phyloP scores from a whole-genome alignment of 2,113 vertebrate genomes.

The Piprites chloris region DNA sequence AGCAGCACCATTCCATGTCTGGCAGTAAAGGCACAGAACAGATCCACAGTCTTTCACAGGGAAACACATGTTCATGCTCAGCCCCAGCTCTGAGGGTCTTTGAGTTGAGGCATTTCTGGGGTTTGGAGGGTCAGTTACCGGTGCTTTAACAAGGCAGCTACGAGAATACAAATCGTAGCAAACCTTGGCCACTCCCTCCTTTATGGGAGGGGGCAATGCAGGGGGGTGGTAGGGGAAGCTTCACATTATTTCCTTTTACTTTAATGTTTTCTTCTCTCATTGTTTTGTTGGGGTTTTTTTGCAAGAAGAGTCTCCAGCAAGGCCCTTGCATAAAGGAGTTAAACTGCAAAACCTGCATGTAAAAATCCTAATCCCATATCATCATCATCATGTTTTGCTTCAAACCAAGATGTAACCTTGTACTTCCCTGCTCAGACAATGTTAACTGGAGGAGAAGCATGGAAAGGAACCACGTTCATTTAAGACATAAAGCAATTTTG shows the following conservation, averaged over 20 bases:
- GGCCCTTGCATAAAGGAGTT: neutral
- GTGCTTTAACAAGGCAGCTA: neutral
- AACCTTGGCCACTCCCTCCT: neutral
- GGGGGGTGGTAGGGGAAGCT: neutral
- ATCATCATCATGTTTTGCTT: neutral
- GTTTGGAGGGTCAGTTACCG: neutral
- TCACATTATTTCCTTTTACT: neutral
- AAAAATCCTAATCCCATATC: neutral
- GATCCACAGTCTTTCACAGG: neutral
- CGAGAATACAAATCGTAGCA: neutral
- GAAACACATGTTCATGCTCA: too few species aligned
- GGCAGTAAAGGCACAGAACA: neutral
- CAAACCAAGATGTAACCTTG: constrained; percentile 26
- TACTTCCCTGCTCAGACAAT: constrained; percentile 25
- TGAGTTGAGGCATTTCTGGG: neutral
- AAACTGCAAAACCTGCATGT: neutral
- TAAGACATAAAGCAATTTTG: constrained; percentile 58
- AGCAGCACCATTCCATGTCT: neutral
- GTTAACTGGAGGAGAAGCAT: constrained; percentile 42
- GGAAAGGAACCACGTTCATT: constrained; percentile 39
- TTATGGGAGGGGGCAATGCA: neutral
- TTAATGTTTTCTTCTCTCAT: neutral
- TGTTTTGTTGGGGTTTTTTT: neutral
- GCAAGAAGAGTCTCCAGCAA: fast-evolving
- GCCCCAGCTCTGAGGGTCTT: neutral